Evolutionary conservation across 2,888 invertebrate species (phyloP).

Genomic region (Caenorhabditis drosophilae): DNA sequence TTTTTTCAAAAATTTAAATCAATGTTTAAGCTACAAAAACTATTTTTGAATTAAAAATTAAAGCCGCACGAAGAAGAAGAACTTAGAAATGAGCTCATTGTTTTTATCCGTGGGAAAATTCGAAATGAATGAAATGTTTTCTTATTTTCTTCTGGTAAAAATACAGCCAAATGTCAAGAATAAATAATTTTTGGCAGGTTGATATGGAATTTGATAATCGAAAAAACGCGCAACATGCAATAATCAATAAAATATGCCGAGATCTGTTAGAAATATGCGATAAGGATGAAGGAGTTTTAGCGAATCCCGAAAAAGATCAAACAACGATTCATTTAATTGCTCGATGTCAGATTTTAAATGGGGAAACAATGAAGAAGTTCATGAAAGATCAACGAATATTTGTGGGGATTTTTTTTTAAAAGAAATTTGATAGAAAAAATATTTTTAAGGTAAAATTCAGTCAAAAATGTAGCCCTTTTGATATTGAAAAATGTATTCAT

Average conservation of each 20-base stretch:
- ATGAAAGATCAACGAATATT: slow-evolving; percentile 9
- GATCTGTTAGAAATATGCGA: slow-evolving; percentile 11
- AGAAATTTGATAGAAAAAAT: not conserved
- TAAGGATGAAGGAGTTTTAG: slow-evolving; percentile 14
- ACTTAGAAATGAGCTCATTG: too few species aligned
- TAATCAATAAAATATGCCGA: slow-evolving; percentile 19
- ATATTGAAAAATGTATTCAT: slow-evolving; percentile 14
- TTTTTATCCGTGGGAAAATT: too few species aligned
- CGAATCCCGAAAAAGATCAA: slow-evolving; percentile 11
- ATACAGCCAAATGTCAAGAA: not conserved
- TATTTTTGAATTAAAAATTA: too few species aligned
- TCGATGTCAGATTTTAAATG: too few species aligned
- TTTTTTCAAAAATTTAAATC: too few species aligned
- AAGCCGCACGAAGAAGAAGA: too few species aligned
- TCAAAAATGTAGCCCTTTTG: slow-evolving; percentile 10
- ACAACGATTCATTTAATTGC: slow-evolving; percentile 18
- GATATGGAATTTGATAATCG: slow-evolving; percentile 33
- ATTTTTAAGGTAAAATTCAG: slow-evolving; percentile 13
- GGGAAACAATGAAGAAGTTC: slow-evolving; percentile 2
- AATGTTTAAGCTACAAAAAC: too few species aligned
- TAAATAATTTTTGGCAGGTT: slow-evolving; percentile 7
- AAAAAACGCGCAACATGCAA: slow-evolving; percentile 14
- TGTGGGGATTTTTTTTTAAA: slow-evolving; percentile 2
- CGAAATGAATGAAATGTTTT: too few species aligned
- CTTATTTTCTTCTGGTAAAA: too few species aligned